Percentiles rank a stretch among this genome's conserved stretches.
Evolutionary conservation across 2,113 vertebrate species (phyloP).

Genomic region (Thalassoma bifasciatum): DNA sequence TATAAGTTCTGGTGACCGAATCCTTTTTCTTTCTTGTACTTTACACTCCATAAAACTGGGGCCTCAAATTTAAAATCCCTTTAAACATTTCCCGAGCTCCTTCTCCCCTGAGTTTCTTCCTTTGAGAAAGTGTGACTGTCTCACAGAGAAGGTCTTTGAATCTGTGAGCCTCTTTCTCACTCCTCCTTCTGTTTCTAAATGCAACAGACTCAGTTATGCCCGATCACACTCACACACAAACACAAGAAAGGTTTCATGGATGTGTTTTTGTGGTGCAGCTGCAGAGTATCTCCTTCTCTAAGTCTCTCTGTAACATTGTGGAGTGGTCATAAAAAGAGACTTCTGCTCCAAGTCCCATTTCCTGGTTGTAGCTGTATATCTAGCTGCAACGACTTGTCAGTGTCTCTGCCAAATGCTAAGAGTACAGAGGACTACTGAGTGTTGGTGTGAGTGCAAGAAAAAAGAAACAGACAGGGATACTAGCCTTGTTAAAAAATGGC

Average conservation of each 20-base stretch:
- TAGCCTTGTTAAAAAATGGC: not conserved
- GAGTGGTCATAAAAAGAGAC: slow-evolving; percentile 27
- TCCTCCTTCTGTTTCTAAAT: slow-evolving; percentile 18
- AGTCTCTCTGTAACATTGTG: not conserved
- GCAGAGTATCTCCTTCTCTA: not conserved
- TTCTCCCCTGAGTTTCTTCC: slow-evolving; percentile 7
- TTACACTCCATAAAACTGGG: slow-evolving; percentile 4
- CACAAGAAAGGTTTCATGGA: slow-evolving; percentile 4
- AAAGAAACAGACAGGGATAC: not conserved
- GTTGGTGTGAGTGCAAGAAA: not conserved
- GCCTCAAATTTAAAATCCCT: slow-evolving; percentile 13
- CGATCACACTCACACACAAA: slow-evolving; percentile 21
- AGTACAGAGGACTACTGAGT: not conserved
- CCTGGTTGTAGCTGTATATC: slow-evolving; percentile 27
- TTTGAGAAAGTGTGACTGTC: slow-evolving; percentile 14
- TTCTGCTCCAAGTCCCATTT: slow-evolving; percentile 24
- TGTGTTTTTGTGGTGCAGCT: slow-evolving; percentile 3
- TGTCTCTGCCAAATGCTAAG: slow-evolving; percentile 27
- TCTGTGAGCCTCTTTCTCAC: slow-evolving; percentile 16
- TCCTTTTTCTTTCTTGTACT: not conserved
- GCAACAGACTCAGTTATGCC: slow-evolving; percentile 35
- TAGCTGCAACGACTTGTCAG: slow-evolving; percentile 33
- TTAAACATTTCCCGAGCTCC: slow-evolving; percentile 9
- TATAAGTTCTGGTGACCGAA: slow-evolving; percentile 17
- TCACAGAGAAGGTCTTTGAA: slow-evolving; percentile 6